Evolutionary conservation across 2,113 vertebrate genomes (phyloP), one percentile per base, ranked within the genome.

Genomic region (Chunga burmeisteri): DNA sequence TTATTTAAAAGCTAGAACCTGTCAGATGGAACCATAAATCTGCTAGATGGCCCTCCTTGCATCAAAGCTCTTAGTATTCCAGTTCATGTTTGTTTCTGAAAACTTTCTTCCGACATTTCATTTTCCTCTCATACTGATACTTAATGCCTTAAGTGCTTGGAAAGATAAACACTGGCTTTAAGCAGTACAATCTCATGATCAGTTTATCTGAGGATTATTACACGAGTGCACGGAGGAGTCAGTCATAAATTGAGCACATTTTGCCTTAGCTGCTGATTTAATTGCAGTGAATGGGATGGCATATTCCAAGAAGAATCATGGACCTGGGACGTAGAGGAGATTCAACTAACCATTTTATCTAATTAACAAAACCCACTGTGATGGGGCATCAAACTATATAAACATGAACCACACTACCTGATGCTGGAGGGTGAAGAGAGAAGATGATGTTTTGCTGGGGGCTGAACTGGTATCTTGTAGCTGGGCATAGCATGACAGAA

Each of bases 111-210:
- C 91, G 94, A 30, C 63, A 50, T 94, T 95, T 96, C 81, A 74
- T 96, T 95, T 93, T 97, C 93, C 81, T 81, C 81, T 95, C 71
- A 14, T 13, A 42, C 84, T 67, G 89, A 91, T 42, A 96, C 87
- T 96, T 97, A 97, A 93, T 91, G 86, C 96, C 84, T 95, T 90
- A 96, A 97, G 95, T 95, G 94, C 93, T 71, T 90, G 89, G 62
- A 88, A 96, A 97, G 94, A 97, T 91, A 96, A 97, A 96, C 96
- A 96, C 38, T 61, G 96, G 93, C 94, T 91, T 95, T 96, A 91
- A 82, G 91, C 79, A 93, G 81, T 1, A 7, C 94, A 89, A 93
- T 87, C 97, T 90, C 94, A 49, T 96, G 83, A 96, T 91, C 89
- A 96, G 88, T 96, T 97, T 96, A 97, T 73, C 91, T 73, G 71